Evolutionary conservation across 2,888 invertebrate species (phyloP), one percentile per base, ranked within the genome.

Genomic region (Nomada ferruginata): DNA sequence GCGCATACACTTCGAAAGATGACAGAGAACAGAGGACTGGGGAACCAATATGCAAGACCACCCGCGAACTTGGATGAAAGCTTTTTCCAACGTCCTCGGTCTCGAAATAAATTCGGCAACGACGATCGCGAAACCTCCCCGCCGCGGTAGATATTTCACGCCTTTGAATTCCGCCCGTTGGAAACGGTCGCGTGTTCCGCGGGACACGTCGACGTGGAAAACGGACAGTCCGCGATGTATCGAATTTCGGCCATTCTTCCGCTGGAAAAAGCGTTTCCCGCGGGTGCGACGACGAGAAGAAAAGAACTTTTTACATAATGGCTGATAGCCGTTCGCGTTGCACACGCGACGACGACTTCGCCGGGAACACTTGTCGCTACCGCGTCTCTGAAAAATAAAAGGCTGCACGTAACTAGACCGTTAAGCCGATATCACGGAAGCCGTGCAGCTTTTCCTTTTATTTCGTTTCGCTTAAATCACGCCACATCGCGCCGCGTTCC

Each of bases 211-310:
- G n/a, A 26, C 72, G 72, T 23, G 18, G 9, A 26, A 47, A 61
- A 11, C 2, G 44, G 26, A 61, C 44, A 13, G 13, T 18, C n/a
- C 69, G 52, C 69, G 60, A n/a, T 47, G 64, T 44, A 64, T 69
- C 79, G 64, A 79, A 65, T 79, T 78, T 65, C 26, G 50, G 29
- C 50, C 70, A 36, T 69, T 70, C 69, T 63, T 70, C 63, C 79
- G 26, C 61, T 20, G 55, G 47, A 2, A n/a, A 42, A 20, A 11
- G 61, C n/a, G 29, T 47, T 52, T 36, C 42, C n/a, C 29, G 20
- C 36, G 52, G 63, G 11, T 11, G 26, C 15, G 66, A 4, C 52
- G 11, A 3, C 0, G 76, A n/a, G 52, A 36, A 44, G 23, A 42
- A 57, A 82, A 66, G 70, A 36, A 60, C 36, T 65, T 73, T 55